Evolutionary conservation across 1,140 invertebrate genomes (phyloP), one percentile per base, ranked within the genome.

Genomic region (Aphelenchoides fujianensis): DNA sequence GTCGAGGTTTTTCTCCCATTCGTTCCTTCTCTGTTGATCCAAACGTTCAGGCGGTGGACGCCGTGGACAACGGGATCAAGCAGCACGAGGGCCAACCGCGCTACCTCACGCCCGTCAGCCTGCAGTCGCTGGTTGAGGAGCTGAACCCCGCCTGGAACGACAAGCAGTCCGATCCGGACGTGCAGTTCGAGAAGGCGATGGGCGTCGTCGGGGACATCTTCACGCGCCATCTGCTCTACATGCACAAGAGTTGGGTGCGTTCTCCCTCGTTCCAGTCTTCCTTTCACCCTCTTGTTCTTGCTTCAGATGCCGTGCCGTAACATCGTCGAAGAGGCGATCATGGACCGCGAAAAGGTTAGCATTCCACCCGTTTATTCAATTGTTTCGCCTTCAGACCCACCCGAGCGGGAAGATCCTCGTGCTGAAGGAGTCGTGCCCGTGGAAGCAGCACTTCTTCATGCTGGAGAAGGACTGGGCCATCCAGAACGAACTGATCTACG

Each of bases 41-140:
- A n/a, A n/a, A n/a, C n/a, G n/a, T n/a, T n/a, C n/a, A n/a, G 87
- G 95, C 97, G 88, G 88, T 98, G 70, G 96, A 98, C 87, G 95
- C 90, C 3, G 92, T 97, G 70, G 96, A 98, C 85, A 98, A 98
- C 88, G 95, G 95, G 23, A 87, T 97, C 30, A 76, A 84, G 62
- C 81, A 83, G 86, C 89, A 86, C 84, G 89, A 91, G 70, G 91
- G 89, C n/a, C 89, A 90, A 82, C 90, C 91, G 28, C 85, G n/a
- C n/a, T n/a, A n/a, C n/a, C n/a, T n/a, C n/a, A n/a, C n/a, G 30
- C 87, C 89, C 2, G 94, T 93, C 0, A 88, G 90, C 85, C 81
- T 97, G 2, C 90, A 90, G 83, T 86, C 88, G 0, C 87, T 94
- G 80, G 90, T 98, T 1, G 85, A 85, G 3, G 85, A 88, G 72